Conservation (phyloP, 2,888 invertebrate species). For the Ametastegia equiseti region DNA sequence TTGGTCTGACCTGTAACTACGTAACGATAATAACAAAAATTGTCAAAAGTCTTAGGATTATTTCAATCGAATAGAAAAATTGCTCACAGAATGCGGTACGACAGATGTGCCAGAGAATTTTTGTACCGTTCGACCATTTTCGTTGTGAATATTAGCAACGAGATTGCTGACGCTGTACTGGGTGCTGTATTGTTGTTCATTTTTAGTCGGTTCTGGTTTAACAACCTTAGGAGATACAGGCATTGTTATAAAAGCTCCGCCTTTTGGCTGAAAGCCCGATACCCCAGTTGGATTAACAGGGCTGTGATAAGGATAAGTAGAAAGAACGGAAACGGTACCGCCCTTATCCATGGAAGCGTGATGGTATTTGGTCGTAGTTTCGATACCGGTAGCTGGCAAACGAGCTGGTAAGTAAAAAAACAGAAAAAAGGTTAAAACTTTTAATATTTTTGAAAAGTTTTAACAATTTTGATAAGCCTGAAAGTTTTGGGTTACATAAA, state of each 20-base stretch:
- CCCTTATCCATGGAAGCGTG: constrained; percentile 75
- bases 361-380: constrained; percentile 77
- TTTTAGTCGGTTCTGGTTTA: constrained; percentile 70
- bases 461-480: not conserved
- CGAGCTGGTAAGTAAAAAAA: constrained; percentile 75
- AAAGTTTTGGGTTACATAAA: not conserved
- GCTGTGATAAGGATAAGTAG: constrained; percentile 81
- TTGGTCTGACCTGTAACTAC: constrained; percentile 63
- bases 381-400: constrained; percentile 76
- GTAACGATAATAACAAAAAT: not conserved
- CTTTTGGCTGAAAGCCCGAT: constrained; percentile 94
- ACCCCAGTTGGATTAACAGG: constrained; percentile 90
- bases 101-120: constrained; percentile 70
- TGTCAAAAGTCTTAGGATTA: not conserved
- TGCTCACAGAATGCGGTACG: constrained; percentile 70
- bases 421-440: not conserved
- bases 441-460: not conserved
- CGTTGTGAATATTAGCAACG: constrained; percentile 68
- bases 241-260: constrained; percentile 95
- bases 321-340: constrained; percentile 75
- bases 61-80: not conserved
- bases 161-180: constrained; percentile 72
- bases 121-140: constrained; percentile 69
- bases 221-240: constrained; percentile 80
- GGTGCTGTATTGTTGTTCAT: constrained; percentile 69